These are phyloP conservation scores for Tortrix viridana DNA, from an alignment of 2,888 invertebrate species.

Conservation along the genomic window DNA sequence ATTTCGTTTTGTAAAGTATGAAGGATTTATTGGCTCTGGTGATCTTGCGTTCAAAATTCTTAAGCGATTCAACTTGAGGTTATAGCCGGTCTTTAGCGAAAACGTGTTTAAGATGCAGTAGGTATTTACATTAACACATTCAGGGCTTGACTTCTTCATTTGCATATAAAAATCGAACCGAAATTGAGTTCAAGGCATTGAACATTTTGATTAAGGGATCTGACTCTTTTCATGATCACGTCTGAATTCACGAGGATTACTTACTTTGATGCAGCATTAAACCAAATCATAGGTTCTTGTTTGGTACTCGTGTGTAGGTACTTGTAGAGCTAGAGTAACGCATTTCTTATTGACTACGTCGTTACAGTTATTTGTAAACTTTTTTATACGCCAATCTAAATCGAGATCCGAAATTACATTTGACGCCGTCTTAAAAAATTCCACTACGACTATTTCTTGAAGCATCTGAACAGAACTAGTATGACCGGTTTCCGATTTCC, in stretches of 20 bases:
- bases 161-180: too few species aligned
- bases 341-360: slow-evolving; percentile 20
- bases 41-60: slow-evolving; percentile 23
- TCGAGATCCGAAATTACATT: slow-evolving; percentile 43
- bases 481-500: slow-evolving; percentile 67
- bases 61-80: slow-evolving; percentile 16
- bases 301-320: too few species aligned
- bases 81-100: slow-evolving; percentile 6
- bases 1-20: slow-evolving; percentile 34
- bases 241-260: too few species aligned
- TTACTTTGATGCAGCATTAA: too few species aligned
- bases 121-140: neutral
- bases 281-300: too few species aligned
- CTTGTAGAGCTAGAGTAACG: too few species aligned
- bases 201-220: too few species aligned
- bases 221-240: too few species aligned
- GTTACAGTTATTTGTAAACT: slow-evolving; percentile 25
- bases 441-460: slow-evolving; percentile 56
- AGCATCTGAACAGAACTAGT: slow-evolving; percentile 59
- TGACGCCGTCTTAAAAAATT: slow-evolving; percentile 62
- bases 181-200: too few species aligned
- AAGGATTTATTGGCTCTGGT: slow-evolving; percentile 25
- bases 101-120: slow-evolving; percentile 5
- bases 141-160: too few species aligned
- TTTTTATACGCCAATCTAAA: slow-evolving; percentile 17